Percentiles rank a stretch among this genome's conserved stretches.
phyloP scores from a whole-genome alignment of 2,113 vertebrate genomes.

The Stercorarius parasiticus region DNA sequence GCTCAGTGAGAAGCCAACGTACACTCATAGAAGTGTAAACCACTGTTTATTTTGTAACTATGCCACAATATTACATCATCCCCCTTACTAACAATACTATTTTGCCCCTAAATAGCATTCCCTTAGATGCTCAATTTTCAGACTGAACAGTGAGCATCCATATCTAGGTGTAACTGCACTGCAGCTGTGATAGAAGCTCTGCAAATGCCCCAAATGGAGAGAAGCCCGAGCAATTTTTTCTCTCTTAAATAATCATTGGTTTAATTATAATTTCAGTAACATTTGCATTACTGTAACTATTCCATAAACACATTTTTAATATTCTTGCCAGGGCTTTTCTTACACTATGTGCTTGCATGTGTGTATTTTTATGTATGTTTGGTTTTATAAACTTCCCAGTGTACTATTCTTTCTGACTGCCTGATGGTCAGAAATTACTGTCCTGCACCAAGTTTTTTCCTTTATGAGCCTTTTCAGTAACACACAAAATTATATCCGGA shows the following conservation, averaged over 20 bases:
- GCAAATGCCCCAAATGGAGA: not conserved
- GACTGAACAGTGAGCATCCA: not conserved
- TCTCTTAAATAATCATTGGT: not conserved
- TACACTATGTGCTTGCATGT: not conserved
- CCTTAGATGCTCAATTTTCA: not conserved
- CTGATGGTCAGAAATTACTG: not conserved
- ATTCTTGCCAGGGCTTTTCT: not conserved
- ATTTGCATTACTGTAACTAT: not conserved
- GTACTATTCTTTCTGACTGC: not conserved
- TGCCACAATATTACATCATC: not conserved
- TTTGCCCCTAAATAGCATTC: not conserved
- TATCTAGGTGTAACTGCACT: not conserved
- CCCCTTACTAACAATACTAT: not conserved
- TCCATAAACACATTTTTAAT: slow-evolving; percentile 2
- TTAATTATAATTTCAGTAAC: not conserved
- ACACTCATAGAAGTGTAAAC: not conserved
- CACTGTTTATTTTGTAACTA: not conserved
- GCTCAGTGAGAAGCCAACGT: not conserved
- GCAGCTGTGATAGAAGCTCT: not conserved
- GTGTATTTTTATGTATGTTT: not conserved
- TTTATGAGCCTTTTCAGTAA: not conserved
- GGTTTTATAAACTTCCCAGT: not conserved
- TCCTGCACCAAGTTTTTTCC: not conserved
- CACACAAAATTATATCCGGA: not conserved
- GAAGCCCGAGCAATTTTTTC: not conserved